A percentile compares a stretch with the other conserved stretches of the same genome.
These are phyloP conservation scores for Synanthedon myopaeformis DNA, from an alignment of 2,888 invertebrate genomes.

Conservation along the genomic window DNA sequence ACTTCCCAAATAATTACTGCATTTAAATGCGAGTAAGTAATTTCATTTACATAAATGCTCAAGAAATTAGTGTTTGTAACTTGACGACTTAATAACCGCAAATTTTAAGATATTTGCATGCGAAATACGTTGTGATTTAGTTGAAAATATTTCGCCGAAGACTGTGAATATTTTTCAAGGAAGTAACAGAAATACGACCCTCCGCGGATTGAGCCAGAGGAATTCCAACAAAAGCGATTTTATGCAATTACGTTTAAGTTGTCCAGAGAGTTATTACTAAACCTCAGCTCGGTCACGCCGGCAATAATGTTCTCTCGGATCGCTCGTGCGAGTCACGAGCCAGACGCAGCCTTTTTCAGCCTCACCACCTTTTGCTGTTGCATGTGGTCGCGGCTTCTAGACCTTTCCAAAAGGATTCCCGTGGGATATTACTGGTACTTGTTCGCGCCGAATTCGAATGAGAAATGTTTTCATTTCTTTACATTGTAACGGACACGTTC, in stretches of 20 bases:
- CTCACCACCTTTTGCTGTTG: slow-evolving; percentile 5
- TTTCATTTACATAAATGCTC: background rate
- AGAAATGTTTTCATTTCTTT: too few relatives aligned
- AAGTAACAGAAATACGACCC: slow-evolving; percentile 38
- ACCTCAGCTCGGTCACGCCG: slow-evolving; percentile 45
- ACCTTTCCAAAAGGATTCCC: background rate
- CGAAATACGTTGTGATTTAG: background rate
- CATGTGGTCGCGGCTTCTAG: background rate
- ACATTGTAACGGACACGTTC: too few relatives aligned
- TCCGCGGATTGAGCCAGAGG: slow-evolving; percentile 50
- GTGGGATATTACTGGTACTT: background rate
- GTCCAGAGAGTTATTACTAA: slow-evolving; percentile 57
- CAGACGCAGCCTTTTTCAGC: slow-evolving; percentile 22
- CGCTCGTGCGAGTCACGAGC: slow-evolving; percentile 50
- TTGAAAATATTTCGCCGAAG: slow-evolving; percentile 1
- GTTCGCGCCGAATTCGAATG: too few relatives aligned
- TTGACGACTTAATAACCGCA: background rate
- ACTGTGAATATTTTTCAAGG: slow-evolving; percentile 40
- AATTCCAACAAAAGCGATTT: slow-evolving; percentile 63
- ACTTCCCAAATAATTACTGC: too few relatives aligned
- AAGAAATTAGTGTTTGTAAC: background rate
- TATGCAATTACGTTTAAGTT: slow-evolving; percentile 62
- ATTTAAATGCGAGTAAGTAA: too few relatives aligned
- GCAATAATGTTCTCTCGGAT: slow-evolving; percentile 9
- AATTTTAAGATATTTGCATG: background rate